Conservation (phyloP, 2,888 invertebrate species). For the Copidosoma aretas region DNA sequence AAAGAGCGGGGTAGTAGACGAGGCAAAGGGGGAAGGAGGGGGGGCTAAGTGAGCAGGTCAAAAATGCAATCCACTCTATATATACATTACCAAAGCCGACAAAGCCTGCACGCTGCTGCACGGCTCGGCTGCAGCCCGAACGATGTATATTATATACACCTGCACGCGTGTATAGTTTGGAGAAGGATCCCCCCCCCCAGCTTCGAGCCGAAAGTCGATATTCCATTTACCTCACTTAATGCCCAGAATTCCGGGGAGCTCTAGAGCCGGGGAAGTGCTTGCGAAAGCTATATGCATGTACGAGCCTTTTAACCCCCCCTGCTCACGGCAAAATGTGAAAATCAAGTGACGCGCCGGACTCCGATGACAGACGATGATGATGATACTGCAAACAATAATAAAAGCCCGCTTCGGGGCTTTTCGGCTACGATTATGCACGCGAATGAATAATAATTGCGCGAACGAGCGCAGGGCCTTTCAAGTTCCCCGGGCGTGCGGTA, state of each 20-base stretch:
- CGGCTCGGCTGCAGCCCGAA: too few relatives aligned
- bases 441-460: neutral
- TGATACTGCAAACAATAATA: too few relatives aligned
- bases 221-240: slow-evolving; percentile 33
- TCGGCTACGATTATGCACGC: too few relatives aligned
- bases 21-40: neutral
- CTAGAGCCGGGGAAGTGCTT: neutral
- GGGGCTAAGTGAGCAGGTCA: neutral
- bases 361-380: too few relatives aligned
- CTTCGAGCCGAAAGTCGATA: slow-evolving; percentile 29
- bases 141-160: neutral
- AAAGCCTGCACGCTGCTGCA: too few relatives aligned
- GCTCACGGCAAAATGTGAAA: slow-evolving; percentile 16
- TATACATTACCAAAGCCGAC: neutral
- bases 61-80: slow-evolving; percentile 10
- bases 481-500: too few relatives aligned
- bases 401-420: too few relatives aligned
- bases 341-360: too few relatives aligned
- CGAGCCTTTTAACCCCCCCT: neutral
- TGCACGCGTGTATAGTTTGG: slow-evolving; percentile 19
- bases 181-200: neutral
- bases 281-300: neutral
- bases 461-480: too few relatives aligned
- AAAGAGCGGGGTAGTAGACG: too few relatives aligned
- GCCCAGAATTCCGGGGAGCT: slow-evolving; percentile 19